Conservation (phyloP, 2,113 vertebrate species). For the Prietella phreatophila region DNA sequence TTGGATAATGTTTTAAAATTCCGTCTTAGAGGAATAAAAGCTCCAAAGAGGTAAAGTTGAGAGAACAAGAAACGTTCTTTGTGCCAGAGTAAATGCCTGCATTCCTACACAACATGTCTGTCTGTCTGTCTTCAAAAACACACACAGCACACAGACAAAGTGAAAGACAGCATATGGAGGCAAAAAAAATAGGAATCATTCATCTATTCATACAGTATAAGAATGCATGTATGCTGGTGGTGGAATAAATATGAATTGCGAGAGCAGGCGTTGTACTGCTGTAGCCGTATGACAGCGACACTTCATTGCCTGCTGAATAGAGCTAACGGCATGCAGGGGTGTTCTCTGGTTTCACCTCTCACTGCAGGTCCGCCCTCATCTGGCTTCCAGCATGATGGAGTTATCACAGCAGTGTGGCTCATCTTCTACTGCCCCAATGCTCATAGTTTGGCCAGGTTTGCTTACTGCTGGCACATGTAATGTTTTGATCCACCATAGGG, state of each 20-base stretch:
- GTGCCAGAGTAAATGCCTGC: not conserved
- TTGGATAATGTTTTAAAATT: not conserved
- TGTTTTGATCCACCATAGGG: constrained; percentile 35
- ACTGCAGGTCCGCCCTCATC: constrained; percentile 23
- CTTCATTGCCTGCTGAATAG: constrained; percentile 43
- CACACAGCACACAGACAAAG: constrained; percentile 18
- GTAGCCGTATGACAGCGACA: constrained; percentile 28
- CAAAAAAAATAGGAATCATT: not conserved
- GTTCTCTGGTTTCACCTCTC: constrained; percentile 28
- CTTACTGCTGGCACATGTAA: constrained; percentile 15
- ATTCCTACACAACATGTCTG: not conserved
- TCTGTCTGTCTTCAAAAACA: not conserved
- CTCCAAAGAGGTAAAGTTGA: not conserved
- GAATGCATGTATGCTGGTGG: constrained; percentile 33
- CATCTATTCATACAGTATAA: constrained; percentile 20
- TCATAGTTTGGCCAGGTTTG: constrained; percentile 8
- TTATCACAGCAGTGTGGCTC: constrained; percentile 15
- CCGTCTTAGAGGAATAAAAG: not conserved
- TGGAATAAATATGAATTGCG: constrained; percentile 9
- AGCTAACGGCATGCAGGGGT: constrained; percentile 21
- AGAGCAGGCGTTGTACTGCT: not conserved
- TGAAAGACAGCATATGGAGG: constrained; percentile 20
- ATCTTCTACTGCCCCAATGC: not conserved
- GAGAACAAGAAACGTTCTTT: constrained; percentile 14
- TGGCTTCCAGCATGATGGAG: constrained; percentile 20